phyloP scores from a whole-genome alignment of 2,888 invertebrate species.

The Thalpophila matura region DNA sequence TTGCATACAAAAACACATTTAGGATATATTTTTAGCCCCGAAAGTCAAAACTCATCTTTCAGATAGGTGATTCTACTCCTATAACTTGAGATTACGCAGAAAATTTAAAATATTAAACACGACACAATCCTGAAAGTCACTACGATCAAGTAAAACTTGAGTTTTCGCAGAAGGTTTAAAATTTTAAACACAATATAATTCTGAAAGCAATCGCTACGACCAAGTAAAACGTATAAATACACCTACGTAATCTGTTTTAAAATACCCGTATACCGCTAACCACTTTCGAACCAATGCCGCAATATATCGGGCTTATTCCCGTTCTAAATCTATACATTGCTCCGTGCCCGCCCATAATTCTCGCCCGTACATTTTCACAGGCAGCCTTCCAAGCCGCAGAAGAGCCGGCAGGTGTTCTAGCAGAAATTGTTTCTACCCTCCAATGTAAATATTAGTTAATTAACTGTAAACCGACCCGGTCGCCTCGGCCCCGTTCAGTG shows the following conservation, averaged over 20 bases:
- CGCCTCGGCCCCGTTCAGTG: constrained; percentile 63
- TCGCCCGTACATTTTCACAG: constrained; percentile 66
- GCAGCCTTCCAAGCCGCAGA: constrained; percentile 78
- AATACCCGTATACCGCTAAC: constrained; percentile 41
- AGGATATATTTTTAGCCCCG: too few relatives aligned
- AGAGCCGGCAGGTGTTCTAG: constrained; percentile 81
- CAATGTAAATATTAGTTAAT: constrained; percentile 90
- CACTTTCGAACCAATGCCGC: constrained; percentile 24
- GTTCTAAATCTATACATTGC: constrained; percentile 41
- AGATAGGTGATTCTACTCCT: too few relatives aligned
- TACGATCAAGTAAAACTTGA: neutral
- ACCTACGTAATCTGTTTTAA: constrained; percentile 36
- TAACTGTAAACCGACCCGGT: constrained; percentile 84
- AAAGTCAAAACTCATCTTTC: neutral
- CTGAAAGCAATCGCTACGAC: neutral
- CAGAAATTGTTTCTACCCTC: constrained; percentile 83
- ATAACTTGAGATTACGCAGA: too few relatives aligned
- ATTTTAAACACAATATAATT: neutral
- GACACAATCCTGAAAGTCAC: neutral
- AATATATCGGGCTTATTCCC: constrained; percentile 42
- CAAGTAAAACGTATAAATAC: constrained; percentile 19
- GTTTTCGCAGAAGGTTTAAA: neutral
- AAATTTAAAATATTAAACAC: neutral
- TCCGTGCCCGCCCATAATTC: constrained; percentile 39
- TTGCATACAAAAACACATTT: too few relatives aligned